phyloP scores from a whole-genome alignment of 2,113 vertebrate genomes.

The Cephalopterus ornatus region DNA sequence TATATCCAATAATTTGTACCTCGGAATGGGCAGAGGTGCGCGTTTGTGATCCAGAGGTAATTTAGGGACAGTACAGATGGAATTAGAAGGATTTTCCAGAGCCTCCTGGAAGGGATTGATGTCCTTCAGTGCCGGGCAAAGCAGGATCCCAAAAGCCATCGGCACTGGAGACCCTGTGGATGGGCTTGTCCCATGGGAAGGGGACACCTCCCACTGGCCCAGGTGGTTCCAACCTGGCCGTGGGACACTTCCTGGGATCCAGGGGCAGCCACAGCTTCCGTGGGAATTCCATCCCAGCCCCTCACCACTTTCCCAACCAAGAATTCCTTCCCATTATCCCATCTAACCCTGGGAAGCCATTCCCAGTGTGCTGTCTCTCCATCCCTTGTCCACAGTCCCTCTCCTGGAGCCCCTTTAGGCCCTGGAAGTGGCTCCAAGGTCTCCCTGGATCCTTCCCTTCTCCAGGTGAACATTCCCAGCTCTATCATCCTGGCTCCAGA shows the following conservation, averaged over 20 bases:
- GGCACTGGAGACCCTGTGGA: not conserved
- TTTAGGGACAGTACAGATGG: not conserved
- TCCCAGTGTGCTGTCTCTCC: not conserved
- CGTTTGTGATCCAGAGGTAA: not conserved
- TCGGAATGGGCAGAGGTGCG: not conserved
- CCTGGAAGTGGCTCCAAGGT: accelerated
- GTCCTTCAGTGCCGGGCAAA: not conserved
- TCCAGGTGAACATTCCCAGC: accelerated
- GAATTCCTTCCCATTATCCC: not conserved
- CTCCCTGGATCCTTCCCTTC: not conserved
- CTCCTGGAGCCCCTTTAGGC: not conserved
- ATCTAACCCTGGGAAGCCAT: not conserved
- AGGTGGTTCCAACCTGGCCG: accelerated
- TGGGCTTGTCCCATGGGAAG: not conserved
- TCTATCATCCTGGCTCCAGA: not conserved
- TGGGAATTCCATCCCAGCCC: accelerated
- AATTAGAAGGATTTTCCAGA: not conserved
- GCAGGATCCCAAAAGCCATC: no score
- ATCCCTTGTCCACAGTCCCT: not conserved
- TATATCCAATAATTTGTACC: not conserved
- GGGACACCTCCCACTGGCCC: not conserved
- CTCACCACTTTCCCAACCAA: not conserved
- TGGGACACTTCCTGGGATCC: not conserved
- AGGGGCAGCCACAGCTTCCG: not conserved
- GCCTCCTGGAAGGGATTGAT: not conserved